Conservation (phyloP, 2,888 invertebrate species). For the Falcaria lacertinaria region DNA sequence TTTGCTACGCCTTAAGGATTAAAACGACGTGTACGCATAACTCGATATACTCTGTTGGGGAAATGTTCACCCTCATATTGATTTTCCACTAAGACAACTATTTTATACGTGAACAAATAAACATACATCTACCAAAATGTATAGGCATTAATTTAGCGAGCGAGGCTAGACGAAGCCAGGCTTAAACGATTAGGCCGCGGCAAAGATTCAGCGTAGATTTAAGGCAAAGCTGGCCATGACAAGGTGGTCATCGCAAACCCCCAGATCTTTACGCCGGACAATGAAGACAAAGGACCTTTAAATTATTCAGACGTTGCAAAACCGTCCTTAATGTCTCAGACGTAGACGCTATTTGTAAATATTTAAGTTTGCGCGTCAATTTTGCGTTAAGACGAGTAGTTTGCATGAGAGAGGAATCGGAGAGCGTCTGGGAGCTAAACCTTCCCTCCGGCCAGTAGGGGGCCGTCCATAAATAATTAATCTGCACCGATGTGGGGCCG, state of each 20-base stretch:
- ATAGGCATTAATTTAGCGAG: constrained; percentile 68
- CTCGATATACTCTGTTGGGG: constrained; percentile 45
- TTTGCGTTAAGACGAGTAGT: constrained; percentile 74
- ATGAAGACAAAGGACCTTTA: constrained; percentile 74
- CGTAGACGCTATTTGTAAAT: constrained; percentile 66
- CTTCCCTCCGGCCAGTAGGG: constrained; percentile 58
- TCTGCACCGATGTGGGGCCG: constrained; percentile 68
- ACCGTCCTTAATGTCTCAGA: constrained; percentile 58
- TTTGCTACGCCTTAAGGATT: constrained; percentile 85
- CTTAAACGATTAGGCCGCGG: constrained; percentile 69
- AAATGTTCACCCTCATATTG: constrained; percentile 27
- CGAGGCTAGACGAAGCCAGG: constrained; percentile 40
- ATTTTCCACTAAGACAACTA: constrained; percentile 9
- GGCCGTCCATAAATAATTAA: constrained; percentile 75
- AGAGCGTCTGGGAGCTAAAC: constrained; percentile 72
- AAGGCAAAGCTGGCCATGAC: constrained; percentile 71
- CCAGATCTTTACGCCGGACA: constrained; percentile 69
- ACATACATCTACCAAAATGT: constrained; percentile 32
- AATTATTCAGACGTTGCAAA: constrained; percentile 71
- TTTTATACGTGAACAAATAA: background rate
- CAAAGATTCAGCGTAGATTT: constrained; percentile 78
- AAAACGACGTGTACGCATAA: constrained; percentile 73
- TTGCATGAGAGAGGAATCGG: constrained; percentile 72
- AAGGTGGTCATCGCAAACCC: constrained; percentile 77
- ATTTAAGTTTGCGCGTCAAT: constrained; percentile 66